phyloP scores from a whole-genome alignment of 2,797 vertebrate species.

The Acridotheres tristis region DNA sequence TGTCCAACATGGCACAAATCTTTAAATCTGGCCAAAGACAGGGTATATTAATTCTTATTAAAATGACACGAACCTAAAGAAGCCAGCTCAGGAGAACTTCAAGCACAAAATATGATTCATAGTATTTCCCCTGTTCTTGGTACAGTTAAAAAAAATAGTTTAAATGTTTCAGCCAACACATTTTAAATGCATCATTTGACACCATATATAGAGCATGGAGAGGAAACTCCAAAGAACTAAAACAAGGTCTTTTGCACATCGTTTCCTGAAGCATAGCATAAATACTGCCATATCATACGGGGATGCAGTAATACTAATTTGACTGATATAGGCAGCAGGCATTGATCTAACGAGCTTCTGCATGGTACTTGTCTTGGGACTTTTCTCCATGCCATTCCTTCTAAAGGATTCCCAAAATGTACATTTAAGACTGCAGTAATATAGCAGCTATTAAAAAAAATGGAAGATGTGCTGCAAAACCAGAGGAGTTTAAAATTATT shows the following conservation, averaged over 20 bases:
- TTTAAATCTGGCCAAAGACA: background rate
- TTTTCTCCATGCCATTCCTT: background rate
- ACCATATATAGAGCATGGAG: background rate
- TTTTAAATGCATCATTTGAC: background rate
- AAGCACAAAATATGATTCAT: background rate
- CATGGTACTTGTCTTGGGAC: background rate
- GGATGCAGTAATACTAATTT: background rate
- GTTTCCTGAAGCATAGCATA: background rate
- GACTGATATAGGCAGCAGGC: background rate
- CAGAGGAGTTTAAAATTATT: background rate
- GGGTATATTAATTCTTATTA: background rate
- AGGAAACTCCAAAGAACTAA: background rate
- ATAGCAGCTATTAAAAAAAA: background rate
- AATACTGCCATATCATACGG: background rate
- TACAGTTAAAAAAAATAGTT: background rate
- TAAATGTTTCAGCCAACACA: background rate
- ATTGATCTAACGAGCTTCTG: background rate
- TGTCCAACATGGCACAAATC: background rate
- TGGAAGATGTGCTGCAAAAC: background rate
- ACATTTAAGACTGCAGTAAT: background rate
- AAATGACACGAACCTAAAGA: background rate
- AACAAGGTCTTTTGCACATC: background rate
- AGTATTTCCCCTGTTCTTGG: background rate
- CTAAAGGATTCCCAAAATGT: background rate
- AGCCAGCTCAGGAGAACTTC: background rate